A percentile compares a stretch with the other conserved stretches of the same genome.
Evolutionary conservation across 1,140 invertebrate genomes (phyloP).

Genomic region (Microplitis demolitor): DNA sequence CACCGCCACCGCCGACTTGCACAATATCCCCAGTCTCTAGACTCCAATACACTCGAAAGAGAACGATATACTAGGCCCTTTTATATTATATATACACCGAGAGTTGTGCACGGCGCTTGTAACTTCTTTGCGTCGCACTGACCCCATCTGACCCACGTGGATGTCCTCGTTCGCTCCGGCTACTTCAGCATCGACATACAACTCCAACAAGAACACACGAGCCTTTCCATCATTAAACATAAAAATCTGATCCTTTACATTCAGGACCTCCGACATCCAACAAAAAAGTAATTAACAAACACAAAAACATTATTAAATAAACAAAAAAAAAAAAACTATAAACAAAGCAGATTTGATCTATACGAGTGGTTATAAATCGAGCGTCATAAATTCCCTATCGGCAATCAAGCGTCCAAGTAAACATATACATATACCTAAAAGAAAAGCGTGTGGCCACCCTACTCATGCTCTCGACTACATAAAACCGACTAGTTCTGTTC

Average conservation of each 20-base stretch:
- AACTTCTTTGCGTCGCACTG: conserved; percentile 32
- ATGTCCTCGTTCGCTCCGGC: conserved; percentile 30
- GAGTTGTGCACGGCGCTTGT: conserved; percentile 28
- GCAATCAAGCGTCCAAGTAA: no score
- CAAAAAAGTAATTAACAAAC: no score
- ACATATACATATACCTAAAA: no score
- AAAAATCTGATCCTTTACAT: no score
- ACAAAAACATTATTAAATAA: no score
- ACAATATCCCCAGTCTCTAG: background rate
- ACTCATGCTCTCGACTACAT: no score
- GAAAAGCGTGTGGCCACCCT: no score
- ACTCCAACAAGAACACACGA: background rate
- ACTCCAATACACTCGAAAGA: background rate
- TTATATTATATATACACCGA: background rate
- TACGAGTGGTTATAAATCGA: no score
- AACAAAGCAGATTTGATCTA: no score
- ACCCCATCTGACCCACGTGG: conserved; percentile 36
- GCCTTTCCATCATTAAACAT: background rate
- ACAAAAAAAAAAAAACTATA: no score
- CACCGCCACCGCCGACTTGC: conserved; percentile 6
- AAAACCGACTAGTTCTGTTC: background rate
- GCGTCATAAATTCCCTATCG: no score
- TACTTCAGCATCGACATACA: conserved; percentile 22
- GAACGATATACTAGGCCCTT: background rate
- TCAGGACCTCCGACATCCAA: no score